phyloP scores from a whole-genome alignment of 2,113 vertebrate genomes.

The Carassius gibelio region DNA sequence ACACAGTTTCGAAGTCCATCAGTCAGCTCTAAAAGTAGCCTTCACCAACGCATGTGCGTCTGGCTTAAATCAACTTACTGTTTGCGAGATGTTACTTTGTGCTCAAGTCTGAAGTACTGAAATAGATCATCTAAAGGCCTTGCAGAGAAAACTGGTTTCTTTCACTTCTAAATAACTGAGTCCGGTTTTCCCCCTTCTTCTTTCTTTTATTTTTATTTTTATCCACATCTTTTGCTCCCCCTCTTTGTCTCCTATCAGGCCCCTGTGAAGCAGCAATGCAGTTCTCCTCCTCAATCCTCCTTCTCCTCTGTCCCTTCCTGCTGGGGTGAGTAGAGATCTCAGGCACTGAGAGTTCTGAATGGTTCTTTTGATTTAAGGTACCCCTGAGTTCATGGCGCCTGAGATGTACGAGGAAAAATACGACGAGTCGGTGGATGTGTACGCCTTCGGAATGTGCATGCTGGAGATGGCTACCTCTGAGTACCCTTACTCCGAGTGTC shows the following conservation, averaged over 20 bases:
- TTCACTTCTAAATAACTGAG: slow-evolving; percentile 77
- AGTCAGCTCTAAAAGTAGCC: slow-evolving; percentile 14
- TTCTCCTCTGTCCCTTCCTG: slow-evolving; percentile 49
- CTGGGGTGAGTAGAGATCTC: slow-evolving; percentile 79
- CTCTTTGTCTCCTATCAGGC: slow-evolving; percentile 56
- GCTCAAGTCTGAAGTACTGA: slow-evolving; percentile 19
- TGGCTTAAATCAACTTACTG: slow-evolving; percentile 7
- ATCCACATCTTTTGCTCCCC: slow-evolving; percentile 44
- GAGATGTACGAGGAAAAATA: slow-evolving; percentile 99
- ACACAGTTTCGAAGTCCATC: slow-evolving; percentile 9
- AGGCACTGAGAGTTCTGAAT: slow-evolving; percentile 84
- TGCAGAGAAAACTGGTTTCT: slow-evolving; percentile 70
- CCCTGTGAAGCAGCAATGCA: slow-evolving; percentile 47
- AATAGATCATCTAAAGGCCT: slow-evolving; percentile 66
- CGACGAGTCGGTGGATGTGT: slow-evolving; percentile 97
- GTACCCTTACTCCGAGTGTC: slow-evolving; percentile 98
- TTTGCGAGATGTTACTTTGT: slow-evolving; percentile 38
- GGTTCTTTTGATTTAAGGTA: slow-evolving; percentile 89
- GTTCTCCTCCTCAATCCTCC: background rate
- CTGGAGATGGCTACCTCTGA: slow-evolving; percentile 99
- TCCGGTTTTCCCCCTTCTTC: slow-evolving; percentile 68
- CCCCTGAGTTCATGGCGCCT: slow-evolving; percentile 99
- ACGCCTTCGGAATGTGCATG: slow-evolving; percentile 99
- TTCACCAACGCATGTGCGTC: background rate
- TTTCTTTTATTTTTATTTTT: slow-evolving; percentile 63